Base-by-base conservation (phyloP, 2,797 vertebrate species). In the Mionectes olivaceus region DNA sequence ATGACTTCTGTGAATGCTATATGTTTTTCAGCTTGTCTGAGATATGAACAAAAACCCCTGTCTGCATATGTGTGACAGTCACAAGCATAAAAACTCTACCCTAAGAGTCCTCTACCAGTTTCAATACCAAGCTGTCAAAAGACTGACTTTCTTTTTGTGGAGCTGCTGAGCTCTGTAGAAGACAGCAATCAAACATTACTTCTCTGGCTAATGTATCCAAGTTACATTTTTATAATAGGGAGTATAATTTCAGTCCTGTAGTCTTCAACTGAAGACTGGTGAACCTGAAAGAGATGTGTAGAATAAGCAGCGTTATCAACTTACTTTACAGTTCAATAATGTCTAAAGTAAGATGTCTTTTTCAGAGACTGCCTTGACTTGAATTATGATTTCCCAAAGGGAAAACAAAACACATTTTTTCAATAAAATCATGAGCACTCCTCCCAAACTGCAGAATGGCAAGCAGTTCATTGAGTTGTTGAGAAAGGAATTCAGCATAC, bases 391-490 rank as follows among this genome's bases (percentile, higher is more conserved):
- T 93, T 92, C 88, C 59, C 80, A 75, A 86, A 90, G 83, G 79
- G 30, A 91, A 92, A 94, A 74, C 41, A 85, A 64, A 89, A 44
- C 91, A 96, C 90, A 75, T 96, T 96, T 95, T 96, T 95, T 89
- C 88, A 96, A 91, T 95, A 88, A 94, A 96, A 50, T 49, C 33
- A 69, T 69, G 23, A 93, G 77, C 81, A 76, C 80, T 95, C 90
- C 91, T 96, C 90, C 91, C 90, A 76, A 57, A 86, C 52, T 76
- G 74, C 87, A 95, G 79, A 94, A 93, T 49, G 79, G 84, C 87
- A 93, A 85, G 73, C 68, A 90, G 59, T 84, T 94, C 39, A 93
- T 60, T 89, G 85, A 94, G 88, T 52, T 96, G 87, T 71, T 90
- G 63, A 94, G 77, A 95, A 95, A 95, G 63, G 90, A 95, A 95